Percentiles rank a stretch among this genome's conserved stretches.
Evolutionary conservation across 2,888 invertebrate species (phyloP).

Genomic region (Drosophila lacicola): DNA sequence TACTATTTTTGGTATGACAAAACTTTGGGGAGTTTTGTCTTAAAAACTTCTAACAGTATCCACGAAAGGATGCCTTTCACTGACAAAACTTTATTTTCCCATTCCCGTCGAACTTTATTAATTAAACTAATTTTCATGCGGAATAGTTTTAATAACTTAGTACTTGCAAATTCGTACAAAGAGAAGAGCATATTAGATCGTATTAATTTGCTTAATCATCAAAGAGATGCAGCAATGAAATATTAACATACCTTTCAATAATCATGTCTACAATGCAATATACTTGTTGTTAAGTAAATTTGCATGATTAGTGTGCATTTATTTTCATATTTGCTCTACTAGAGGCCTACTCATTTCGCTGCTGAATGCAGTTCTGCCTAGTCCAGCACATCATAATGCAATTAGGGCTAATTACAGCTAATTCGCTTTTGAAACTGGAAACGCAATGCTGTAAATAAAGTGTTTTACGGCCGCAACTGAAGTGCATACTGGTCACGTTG

Average conservation of each 20-base stretch:
- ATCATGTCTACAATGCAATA: background rate
- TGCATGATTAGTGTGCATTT: too few species aligned
- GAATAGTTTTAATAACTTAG: background rate
- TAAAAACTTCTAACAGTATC: background rate
- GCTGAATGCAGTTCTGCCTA: slow-evolving; percentile 15
- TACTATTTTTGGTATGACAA: background rate
- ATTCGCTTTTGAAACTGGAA: slow-evolving; percentile 48
- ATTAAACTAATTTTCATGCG: background rate
- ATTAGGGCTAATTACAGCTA: slow-evolving; percentile 62
- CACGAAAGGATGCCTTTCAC: background rate
- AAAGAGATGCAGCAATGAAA: too few species aligned
- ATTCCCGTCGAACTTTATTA: background rate
- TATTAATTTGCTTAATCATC: too few species aligned
- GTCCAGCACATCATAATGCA: slow-evolving; percentile 53
- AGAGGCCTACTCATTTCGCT: background rate
- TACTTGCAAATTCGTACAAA: background rate
- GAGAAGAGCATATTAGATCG: background rate
- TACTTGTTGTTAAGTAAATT: background rate
- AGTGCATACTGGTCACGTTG: slow-evolving; percentile 6
- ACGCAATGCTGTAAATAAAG: slow-evolving; percentile 18
- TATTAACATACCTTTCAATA: too few species aligned
- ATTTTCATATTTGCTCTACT: too few species aligned
- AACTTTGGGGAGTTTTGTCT: background rate
- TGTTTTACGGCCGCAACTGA: slow-evolving; percentile 5
- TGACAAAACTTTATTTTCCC: background rate